These are phyloP conservation scores for Cephus spinipes DNA, from an alignment of 2,888 invertebrate genomes.

Conservation along the genomic window DNA sequence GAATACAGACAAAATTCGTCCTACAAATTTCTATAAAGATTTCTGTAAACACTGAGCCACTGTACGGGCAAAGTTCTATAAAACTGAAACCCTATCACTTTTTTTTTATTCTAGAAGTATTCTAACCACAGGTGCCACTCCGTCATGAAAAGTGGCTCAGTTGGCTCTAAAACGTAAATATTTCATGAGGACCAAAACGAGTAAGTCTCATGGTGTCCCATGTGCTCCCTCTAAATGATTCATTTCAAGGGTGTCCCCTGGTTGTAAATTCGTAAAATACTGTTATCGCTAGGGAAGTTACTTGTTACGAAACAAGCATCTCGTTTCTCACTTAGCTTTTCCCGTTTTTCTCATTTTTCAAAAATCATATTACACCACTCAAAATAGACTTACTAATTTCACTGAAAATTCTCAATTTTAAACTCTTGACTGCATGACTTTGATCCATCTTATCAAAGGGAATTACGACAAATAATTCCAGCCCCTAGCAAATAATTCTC, in stretches of 20 bases:
- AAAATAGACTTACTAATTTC: background rate
- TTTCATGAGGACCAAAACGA: slow-evolving; percentile 51
- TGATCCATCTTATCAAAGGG: background rate
- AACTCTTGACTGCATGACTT: background rate
- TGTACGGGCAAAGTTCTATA: background rate
- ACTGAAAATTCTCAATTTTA: background rate
- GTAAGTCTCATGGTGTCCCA: slow-evolving; percentile 21
- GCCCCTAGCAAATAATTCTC: background rate
- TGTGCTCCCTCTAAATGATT: background rate
- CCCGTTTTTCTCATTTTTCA: background rate
- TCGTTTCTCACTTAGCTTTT: background rate
- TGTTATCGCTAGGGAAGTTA: background rate
- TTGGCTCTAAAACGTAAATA: slow-evolving; percentile 49
- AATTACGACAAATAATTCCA: background rate
- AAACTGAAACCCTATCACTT: background rate
- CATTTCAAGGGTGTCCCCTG: background rate
- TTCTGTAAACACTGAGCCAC: background rate
- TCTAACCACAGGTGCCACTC: slow-evolving; percentile 52
- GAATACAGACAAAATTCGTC: background rate
- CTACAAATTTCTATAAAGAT: background rate
- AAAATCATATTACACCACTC: background rate
- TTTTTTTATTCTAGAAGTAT: background rate
- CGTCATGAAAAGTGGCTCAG: slow-evolving; percentile 40
- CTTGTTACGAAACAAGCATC: background rate
- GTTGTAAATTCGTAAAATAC: background rate